phyloP scores from a whole-genome alignment of 2,888 invertebrate species.

The Parapristionchus giblindavisi region DNA sequence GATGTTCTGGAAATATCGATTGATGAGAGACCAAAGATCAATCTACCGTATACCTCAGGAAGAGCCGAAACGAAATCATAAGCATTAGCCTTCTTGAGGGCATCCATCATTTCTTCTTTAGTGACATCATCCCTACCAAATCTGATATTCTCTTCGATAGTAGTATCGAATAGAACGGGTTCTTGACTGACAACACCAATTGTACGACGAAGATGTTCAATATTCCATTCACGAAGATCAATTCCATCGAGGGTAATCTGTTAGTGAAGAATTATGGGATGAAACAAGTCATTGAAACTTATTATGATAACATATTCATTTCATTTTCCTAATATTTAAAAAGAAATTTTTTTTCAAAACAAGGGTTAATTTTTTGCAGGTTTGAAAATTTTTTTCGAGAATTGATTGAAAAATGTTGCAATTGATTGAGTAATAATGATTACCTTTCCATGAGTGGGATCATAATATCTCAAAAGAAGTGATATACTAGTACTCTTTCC shows the following conservation, averaged over 20 bases:
- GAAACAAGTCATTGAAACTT: too few species aligned
- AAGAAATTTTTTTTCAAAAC: too few species aligned
- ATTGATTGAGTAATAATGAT: too few species aligned
- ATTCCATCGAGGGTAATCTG: slow-evolving; percentile 31
- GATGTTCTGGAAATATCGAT: slow-evolving; percentile 40
- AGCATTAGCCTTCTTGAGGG: slow-evolving; percentile 70
- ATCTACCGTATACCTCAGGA: slow-evolving; percentile 56
- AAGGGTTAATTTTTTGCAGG: too few species aligned
- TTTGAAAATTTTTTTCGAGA: too few species aligned
- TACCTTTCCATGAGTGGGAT: slow-evolving; percentile 52
- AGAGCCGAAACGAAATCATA: slow-evolving; percentile 70
- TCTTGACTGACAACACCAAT: slow-evolving; percentile 36
- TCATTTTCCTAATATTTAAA: too few species aligned
- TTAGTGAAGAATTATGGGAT: too few species aligned
- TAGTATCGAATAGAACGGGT: slow-evolving; percentile 38
- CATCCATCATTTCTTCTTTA: slow-evolving; percentile 48
- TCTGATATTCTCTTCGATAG: slow-evolving; percentile 35
- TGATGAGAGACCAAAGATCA: slow-evolving; percentile 24
- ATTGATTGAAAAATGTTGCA: too few species aligned
- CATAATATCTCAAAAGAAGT: slow-evolving; percentile 63
- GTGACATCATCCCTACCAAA: slow-evolving; percentile 42
- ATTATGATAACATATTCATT: too few species aligned
- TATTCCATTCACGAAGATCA: slow-evolving; percentile 21
- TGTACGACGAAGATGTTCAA: slow-evolving; percentile 20
- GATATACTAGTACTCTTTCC: slow-evolving; percentile 60